Evolutionary conservation across 2,888 invertebrate genomes (phyloP), one percentile per base, ranked within the genome.

Genomic region (Ormyrus thymus): DNA sequence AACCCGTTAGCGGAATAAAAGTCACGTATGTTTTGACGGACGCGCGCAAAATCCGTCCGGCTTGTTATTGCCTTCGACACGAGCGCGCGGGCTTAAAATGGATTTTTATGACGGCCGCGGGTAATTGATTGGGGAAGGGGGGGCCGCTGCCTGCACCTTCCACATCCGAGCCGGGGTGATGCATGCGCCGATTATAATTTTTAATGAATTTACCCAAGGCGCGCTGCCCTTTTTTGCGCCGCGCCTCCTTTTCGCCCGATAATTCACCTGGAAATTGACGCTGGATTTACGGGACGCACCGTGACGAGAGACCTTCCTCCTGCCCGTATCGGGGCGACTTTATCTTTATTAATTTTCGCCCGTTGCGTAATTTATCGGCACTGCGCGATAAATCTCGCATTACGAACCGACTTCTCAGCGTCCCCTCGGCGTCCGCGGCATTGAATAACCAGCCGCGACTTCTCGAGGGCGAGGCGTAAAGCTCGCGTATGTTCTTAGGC

Each of bases 11-110:
- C 48, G 59, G 77, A 65, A 77, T 81, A 78, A 78, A 76, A 84
- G 84, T 85, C 85, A 85, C 84, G 85, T 84, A 84, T 84, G 83
- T 83, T 85, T 86, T 84, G 85, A 85, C 85, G 84, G 84, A 85
- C 82, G 81, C 82, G 82, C 29, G 29, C 29, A 83, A 84, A 84
- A 81, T 80, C 55, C 81, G 81, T 83, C 81, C 76, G 70, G 79
- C 81, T 84, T 83, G 82, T 85, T 83, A 83, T 82, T 82, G 83
- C 82, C 83, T 83, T 84, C 81, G 83, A 80, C 83, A 82, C 77
- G 82, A 80, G 81, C 48, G 50, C 61, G 61, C 70, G 65, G 45
- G 69, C 45, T 64, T 55, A 75, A 77, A 79, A 79, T 74, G 50
- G 68, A 9, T 58, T 70, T 70, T 53, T 66, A 15, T 11, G 10